Conservation (phyloP, 1,140 invertebrate genomes). For the Sarcophaga bullata region DNA sequence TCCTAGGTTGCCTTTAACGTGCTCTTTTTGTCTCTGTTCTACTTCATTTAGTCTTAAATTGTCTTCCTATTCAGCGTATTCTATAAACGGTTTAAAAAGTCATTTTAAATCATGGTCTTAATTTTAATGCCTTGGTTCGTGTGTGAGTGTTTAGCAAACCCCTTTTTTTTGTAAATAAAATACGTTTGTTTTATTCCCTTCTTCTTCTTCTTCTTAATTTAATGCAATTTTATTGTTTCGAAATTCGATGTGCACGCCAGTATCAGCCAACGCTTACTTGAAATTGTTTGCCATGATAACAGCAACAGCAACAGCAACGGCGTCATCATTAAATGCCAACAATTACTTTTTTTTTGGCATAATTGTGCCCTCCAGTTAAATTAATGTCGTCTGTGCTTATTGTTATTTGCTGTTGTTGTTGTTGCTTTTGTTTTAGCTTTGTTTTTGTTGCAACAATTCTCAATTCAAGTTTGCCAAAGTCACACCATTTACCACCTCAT, state of each 20-base stretch:
- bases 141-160: too few species aligned
- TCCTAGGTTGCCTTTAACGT: too few species aligned
- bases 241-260: constrained; percentile 25
- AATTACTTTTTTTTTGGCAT: constrained; percentile 43
- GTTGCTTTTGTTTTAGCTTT: background rate
- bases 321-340: background rate
- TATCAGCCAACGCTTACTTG: background rate
- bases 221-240: constrained; percentile 43
- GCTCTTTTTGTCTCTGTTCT: too few species aligned
- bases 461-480: constrained; percentile 34
- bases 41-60: background rate
- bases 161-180: too few species aligned
- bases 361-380: constrained; percentile 42
- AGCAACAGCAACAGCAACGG: background rate
- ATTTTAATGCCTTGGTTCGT: background rate
- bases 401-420: background rate
- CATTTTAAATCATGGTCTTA: background rate
- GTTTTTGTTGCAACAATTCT: background rate
- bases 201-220: constrained; percentile 9
- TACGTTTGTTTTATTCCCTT: background rate
- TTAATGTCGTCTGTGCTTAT: constrained; percentile 31
- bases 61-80: background rate
- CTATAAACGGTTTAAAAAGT: background rate
- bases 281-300: background rate
- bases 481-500: background rate